phyloP scores from a whole-genome alignment of 2,797 vertebrate genomes.

The Peromyscus aztecus region DNA sequence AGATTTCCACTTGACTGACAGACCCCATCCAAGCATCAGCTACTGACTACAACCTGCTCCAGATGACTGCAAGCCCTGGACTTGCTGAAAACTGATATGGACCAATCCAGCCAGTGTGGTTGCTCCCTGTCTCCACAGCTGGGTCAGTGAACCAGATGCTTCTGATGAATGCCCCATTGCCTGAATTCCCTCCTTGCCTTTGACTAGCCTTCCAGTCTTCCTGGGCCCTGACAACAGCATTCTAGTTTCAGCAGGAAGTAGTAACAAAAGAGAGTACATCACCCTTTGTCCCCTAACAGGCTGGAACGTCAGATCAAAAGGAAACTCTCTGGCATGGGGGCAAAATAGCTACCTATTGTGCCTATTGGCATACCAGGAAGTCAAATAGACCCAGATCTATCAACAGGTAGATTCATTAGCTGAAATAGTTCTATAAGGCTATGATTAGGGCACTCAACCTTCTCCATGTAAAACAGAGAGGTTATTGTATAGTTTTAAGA shows the following conservation, averaged over 20 bases:
- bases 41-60: no score
- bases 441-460: background rate
- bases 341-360: background rate
- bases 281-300: background rate
- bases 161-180: background rate
- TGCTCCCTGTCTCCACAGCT: background rate
- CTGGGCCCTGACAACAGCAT: background rate
- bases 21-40: no score
- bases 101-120: background rate
- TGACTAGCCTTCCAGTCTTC: no score
- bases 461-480: background rate
- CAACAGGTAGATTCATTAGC: background rate
- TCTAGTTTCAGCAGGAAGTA: background rate
- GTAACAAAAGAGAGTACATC: background rate
- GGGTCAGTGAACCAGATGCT: background rate
- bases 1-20: background rate
- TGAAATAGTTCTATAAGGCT: background rate
- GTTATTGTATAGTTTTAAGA: background rate
- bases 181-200: background rate
- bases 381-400: background rate
- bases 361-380: background rate
- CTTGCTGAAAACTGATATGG: background rate
- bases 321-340: background rate
- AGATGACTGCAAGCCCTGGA: background rate
- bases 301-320: background rate